Evolutionary conservation across 2,888 invertebrate genomes (phyloP).

Genomic region (Drosophila quinaria): DNA sequence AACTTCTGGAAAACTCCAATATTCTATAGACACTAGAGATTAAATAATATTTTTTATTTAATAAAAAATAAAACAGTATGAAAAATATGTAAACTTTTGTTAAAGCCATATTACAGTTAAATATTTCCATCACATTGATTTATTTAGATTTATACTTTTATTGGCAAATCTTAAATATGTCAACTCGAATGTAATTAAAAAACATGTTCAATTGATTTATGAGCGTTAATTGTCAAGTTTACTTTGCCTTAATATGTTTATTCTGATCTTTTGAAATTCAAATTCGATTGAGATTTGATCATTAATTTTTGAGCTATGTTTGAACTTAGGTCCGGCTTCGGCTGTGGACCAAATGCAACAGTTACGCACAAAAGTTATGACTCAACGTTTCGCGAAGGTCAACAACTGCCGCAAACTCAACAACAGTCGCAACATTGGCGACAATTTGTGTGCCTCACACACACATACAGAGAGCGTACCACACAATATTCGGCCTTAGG

Average conservation of each 20-base stretch:
- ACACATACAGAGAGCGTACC: slow-evolving; percentile 38
- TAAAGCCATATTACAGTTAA: background rate
- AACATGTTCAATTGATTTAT: slow-evolving; percentile 6
- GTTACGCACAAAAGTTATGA: slow-evolving; percentile 59
- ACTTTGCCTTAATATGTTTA: slow-evolving; percentile 2
- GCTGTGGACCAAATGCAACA: slow-evolving; percentile 27
- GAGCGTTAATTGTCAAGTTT: background rate
- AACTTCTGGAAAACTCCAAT: too few species aligned
- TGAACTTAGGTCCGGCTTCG: slow-evolving; percentile 50
- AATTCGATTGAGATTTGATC: slow-evolving; percentile 26
- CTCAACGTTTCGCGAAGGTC: slow-evolving; percentile 69
- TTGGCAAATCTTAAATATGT: background rate
- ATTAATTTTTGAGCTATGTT: slow-evolving; percentile 24
- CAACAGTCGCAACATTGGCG: slow-evolving; percentile 50
- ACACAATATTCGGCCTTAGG: slow-evolving; percentile 73
- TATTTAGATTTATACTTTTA: background rate
- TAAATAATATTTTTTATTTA: too few species aligned
- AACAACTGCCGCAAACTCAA: slow-evolving; percentile 60
- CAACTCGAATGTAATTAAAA: background rate
- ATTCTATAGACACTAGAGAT: too few species aligned
- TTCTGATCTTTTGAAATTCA: slow-evolving; percentile 5
- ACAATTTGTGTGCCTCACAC: slow-evolving; percentile 50
- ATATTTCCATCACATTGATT: background rate
- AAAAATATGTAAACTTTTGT: too few species aligned
- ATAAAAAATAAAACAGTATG: too few species aligned